Evolutionary conservation across 35 echinoderm and acorn worm genomes (phyloP), one percentile per base, ranked within the genome.

Genomic region (Chiridota heheva): DNA sequence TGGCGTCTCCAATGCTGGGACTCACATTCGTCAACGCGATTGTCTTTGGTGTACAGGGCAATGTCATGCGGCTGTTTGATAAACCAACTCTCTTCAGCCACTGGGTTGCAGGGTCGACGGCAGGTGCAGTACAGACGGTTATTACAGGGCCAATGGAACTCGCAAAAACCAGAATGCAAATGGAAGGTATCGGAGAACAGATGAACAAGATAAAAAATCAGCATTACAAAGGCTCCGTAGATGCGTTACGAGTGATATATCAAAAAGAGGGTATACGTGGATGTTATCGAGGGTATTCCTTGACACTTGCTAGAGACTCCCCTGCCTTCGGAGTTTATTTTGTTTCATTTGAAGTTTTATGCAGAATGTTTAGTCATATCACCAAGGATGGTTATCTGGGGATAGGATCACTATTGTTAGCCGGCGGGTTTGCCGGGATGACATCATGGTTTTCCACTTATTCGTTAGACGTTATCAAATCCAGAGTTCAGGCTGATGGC

Each of bases 121-220:
- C 95, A 20, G 95, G 95, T 12, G 72, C 73, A 33, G 67, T 98
- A 31, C 95, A 98, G 69, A 75, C 78, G 30, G 41, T 89, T 35
- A 67, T 98, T n/a, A 66, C 72, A 17, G 85, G 95, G 4, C 95
- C 95, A 7, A 98, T 91, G 95, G 95, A 98, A 58, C 95, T 98
- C 6, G 95, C 89, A 57, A 98, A 98, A 49, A 91, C 70, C 20
- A 47, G 88, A 27, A 83, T 98, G 65, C 95, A 98, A 56, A 79
- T 91, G 63, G 79, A 92, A 77, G 95, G 88, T 5, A 65, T 82
- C 18, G 94, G 81, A 31, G 81, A 80, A 29, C 47, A 76, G 15
- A 84, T 39, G 35, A 38, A 91, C 35, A 60, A 85, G 35, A 40
- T 70, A 18, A 73, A 58, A 8, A 48, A 77, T 36, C 73, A 78